These are phyloP conservation scores for Cynaeus angustus DNA, from an alignment of 2,888 invertebrate species.

Conservation along the genomic window DNA sequence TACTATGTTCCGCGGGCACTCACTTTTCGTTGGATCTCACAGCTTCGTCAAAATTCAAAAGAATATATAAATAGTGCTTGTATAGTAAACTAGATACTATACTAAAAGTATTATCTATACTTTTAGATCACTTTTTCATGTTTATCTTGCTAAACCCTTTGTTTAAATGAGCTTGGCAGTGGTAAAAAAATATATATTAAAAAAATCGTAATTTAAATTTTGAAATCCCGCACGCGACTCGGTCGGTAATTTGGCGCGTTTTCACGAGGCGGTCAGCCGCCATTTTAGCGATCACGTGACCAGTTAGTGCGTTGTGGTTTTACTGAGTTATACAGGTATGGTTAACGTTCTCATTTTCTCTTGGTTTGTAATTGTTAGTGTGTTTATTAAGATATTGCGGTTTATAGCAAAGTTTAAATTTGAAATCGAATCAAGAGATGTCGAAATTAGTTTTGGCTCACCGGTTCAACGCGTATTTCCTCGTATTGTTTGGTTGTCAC, in stretches of 20 bases:
- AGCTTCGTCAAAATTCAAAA: too few relatives aligned
- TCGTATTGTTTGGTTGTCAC: constrained; percentile 71
- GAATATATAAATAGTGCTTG: too few relatives aligned
- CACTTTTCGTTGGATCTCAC: too few relatives aligned
- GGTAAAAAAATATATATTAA: too few relatives aligned
- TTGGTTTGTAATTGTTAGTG: constrained; percentile 55
- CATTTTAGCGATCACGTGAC: constrained; percentile 68
- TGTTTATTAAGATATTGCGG: constrained; percentile 51
- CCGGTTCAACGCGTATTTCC: constrained; percentile 17
- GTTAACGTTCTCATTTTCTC: constrained; percentile 65
- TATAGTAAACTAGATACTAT: too few relatives aligned
- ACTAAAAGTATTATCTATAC: too few relatives aligned
- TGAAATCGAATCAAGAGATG: neutral
- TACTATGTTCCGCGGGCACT: too few relatives aligned
- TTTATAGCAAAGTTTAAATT: constrained; percentile 34
- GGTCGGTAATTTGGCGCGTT: constrained; percentile 46
- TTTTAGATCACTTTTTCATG: too few relatives aligned
- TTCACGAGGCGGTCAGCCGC: constrained; percentile 51
- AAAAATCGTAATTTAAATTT: too few relatives aligned
- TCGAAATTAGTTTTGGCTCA: constrained; percentile 18
- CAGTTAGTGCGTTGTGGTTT: constrained; percentile 68
- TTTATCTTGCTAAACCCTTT: too few relatives aligned
- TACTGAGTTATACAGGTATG: constrained; percentile 68
- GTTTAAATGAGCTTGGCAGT: too few relatives aligned
- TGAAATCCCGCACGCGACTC: neutral